A percentile compares a stretch with the other conserved stretches of the same genome.
These are phyloP conservation scores for Prunella fulvescens DNA, from an alignment of 2,113 vertebrate species.

Conservation along the genomic window DNA sequence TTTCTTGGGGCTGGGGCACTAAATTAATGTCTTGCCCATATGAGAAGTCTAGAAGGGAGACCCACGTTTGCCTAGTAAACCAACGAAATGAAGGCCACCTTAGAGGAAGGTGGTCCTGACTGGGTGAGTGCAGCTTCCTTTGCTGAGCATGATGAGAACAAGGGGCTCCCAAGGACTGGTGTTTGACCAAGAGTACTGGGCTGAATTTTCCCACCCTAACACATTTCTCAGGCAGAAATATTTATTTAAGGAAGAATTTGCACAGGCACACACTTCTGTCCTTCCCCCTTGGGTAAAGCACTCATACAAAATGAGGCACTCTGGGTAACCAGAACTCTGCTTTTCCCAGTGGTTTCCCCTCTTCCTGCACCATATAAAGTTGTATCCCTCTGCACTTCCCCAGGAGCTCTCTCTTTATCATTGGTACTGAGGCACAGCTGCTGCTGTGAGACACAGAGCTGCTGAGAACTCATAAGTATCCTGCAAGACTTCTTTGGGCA, in stretches of 20 bases:
- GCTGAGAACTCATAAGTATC: not conserved
- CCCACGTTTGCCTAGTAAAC: not conserved
- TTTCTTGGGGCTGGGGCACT: not conserved
- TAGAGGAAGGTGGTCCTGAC: not conserved
- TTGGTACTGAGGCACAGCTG: not conserved
- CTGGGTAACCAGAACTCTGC: accelerated
- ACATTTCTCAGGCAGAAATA: not conserved
- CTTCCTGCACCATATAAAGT: not conserved
- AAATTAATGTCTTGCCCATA: not conserved
- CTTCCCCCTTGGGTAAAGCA: not conserved
- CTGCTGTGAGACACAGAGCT: not conserved
- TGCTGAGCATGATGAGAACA: not conserved
- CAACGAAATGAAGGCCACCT: not conserved
- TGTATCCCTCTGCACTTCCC: not conserved
- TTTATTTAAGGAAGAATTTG: not conserved
- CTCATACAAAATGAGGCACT: not conserved
- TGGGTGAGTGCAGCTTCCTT: not conserved
- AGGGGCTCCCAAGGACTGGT: not conserved
- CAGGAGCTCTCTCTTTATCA: not conserved
- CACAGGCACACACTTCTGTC: not conserved
- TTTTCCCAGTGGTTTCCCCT: not conserved
- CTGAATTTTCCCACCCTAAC: not conserved
- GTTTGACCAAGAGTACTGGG: not conserved
- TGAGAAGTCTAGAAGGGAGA: not conserved
- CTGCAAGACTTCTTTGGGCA: not conserved